Evolutionary conservation across 2,797 vertebrate species (phyloP).

Genomic region (Helostoma temminkii): DNA sequence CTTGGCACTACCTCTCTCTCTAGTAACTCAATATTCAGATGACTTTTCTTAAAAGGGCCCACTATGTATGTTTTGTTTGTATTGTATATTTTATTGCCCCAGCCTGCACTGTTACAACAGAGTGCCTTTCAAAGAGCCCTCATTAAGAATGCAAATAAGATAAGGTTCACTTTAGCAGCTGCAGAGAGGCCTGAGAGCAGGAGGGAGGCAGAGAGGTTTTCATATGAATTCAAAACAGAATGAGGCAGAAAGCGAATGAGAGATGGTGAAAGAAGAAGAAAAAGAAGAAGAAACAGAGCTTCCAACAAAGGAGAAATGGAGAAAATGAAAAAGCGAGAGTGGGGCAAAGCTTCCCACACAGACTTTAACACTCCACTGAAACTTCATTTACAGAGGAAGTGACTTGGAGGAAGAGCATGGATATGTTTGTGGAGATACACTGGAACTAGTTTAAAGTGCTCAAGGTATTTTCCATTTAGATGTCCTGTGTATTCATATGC

Average conservation of each 20-base stretch:
- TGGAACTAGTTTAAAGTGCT: slow-evolving; percentile 29
- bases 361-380: slow-evolving; percentile 38
- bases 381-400: slow-evolving; percentile 37
- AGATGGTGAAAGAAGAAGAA: neutral
- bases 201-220: slow-evolving; percentile 24
- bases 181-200: slow-evolving; percentile 26
- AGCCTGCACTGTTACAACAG: slow-evolving; percentile 30
- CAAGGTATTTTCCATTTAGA: slow-evolving; percentile 39
- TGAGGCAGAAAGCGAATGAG: neutral
- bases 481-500: slow-evolving; percentile 20
- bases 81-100: slow-evolving; percentile 21
- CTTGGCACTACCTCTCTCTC: neutral
- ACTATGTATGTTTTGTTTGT: slow-evolving; percentile 34
- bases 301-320: slow-evolving; percentile 4
- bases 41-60: slow-evolving; percentile 17
- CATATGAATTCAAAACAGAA: slow-evolving; percentile 12
- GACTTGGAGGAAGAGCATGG: slow-evolving; percentile 39
- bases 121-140: slow-evolving; percentile 48
- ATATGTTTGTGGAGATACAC: slow-evolving; percentile 37
- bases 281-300: slow-evolving; percentile 9
- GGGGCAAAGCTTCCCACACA: slow-evolving; percentile 1
- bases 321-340: neutral
- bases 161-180: slow-evolving; percentile 48
- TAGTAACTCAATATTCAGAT: slow-evolving; percentile 12
- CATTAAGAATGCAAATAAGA: slow-evolving; percentile 70